A percentile compares a stretch with the other conserved stretches of the same genome.
Conservation (phyloP, 2,888 invertebrate genomes). For the Drosophila macrospina region DNA sequence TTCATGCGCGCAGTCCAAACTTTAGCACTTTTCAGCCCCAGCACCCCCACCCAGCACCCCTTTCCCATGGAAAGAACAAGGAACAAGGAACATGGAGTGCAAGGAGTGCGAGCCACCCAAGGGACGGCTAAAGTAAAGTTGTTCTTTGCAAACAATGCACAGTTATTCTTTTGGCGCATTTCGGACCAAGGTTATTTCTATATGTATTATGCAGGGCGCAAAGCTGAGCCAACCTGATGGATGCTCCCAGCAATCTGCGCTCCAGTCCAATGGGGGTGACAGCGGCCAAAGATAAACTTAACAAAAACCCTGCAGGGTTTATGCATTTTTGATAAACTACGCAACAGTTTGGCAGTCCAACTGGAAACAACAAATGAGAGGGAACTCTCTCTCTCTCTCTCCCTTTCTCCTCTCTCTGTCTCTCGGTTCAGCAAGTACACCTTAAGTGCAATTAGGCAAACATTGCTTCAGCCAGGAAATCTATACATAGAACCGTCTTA, state of each 20-base stretch:
- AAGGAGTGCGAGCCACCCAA: constrained; percentile 42
- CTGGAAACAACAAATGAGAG: too few species aligned
- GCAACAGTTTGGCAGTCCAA: constrained; percentile 31
- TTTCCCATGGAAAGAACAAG: constrained; percentile 11
- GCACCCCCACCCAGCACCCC: neutral
- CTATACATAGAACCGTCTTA: neutral
- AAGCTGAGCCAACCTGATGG: constrained; percentile 39
- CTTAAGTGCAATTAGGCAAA: constrained; percentile 59
- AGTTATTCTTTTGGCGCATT: constrained; percentile 74
- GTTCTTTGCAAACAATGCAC: constrained; percentile 76
- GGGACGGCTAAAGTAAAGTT: constrained; percentile 65
- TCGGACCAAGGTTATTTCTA: constrained; percentile 75
- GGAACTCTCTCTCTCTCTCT: too few species aligned
- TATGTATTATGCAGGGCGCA: constrained; percentile 66
- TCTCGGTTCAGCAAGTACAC: constrained; percentile 5
- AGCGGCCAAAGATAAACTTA: constrained; percentile 33
- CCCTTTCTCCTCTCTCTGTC: neutral
- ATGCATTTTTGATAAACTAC: constrained; percentile 48
- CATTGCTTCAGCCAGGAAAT: constrained; percentile 14
- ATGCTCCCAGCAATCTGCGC: constrained; percentile 53
- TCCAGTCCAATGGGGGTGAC: constrained; percentile 28
- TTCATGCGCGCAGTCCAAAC: constrained; percentile 75
- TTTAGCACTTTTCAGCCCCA: constrained; percentile 67
- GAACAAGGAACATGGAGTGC: too few species aligned
- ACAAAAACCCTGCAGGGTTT: constrained; percentile 18